A percentile compares a stretch with the other conserved stretches of the same genome.
Conservation (phyloP, 2,113 vertebrate species). For the Hydrolagus affinis region DNA sequence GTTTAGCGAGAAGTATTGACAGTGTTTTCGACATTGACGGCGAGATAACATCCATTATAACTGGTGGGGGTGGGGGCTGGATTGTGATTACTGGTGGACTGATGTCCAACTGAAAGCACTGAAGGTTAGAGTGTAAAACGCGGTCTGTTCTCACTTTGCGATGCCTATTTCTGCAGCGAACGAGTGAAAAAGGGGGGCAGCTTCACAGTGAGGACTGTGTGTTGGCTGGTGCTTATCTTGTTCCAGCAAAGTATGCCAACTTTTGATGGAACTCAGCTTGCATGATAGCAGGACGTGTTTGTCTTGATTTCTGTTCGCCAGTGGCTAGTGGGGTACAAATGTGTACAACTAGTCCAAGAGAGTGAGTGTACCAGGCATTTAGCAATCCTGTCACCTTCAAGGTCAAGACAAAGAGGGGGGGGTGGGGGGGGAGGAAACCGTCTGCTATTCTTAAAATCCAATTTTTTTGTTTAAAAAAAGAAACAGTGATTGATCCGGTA, state of each 20-base stretch:
- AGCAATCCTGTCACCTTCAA: too few relatives aligned
- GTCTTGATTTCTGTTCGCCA: too few relatives aligned
- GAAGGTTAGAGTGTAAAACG: neutral
- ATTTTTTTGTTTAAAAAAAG: too few relatives aligned
- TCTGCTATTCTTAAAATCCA: too few relatives aligned
- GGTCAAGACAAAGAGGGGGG: neutral
- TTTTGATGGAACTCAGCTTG: neutral
- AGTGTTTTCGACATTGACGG: neutral
- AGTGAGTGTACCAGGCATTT: neutral
- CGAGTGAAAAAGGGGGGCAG: neutral
- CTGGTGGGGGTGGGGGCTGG: neutral
- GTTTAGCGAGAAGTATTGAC: too few relatives aligned
- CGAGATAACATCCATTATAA: neutral
- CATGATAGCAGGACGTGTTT: too few relatives aligned
- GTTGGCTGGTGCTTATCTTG: neutral
- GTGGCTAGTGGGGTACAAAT: too few relatives aligned
- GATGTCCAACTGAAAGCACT: too few relatives aligned
- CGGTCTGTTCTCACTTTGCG: neutral
- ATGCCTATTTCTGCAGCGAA: neutral
- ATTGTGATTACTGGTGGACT: neutral
- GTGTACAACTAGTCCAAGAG: too few relatives aligned
- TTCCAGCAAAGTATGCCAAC: neutral
- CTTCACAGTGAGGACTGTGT: neutral
- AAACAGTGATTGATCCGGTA: too few relatives aligned
- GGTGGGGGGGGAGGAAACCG: neutral